These are phyloP conservation scores for Megaustenia siamemsis DNA, from an alignment of 2,888 invertebrate species.

Conservation along the genomic window DNA sequence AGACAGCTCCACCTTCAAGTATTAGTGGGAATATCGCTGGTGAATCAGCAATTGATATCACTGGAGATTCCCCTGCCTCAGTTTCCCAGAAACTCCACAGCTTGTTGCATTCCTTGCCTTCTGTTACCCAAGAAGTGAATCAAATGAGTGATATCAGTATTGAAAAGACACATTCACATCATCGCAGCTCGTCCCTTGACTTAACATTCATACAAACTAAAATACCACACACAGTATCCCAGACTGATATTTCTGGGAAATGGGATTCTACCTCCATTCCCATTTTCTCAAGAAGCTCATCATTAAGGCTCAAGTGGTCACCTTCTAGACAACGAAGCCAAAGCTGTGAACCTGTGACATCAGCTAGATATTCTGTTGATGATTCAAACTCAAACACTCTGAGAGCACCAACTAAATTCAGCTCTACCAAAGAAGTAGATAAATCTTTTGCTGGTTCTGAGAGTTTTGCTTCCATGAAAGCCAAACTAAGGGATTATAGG, in stretches of 20 bases:
- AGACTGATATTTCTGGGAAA: neutral
- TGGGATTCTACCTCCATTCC: slow-evolving; percentile 24
- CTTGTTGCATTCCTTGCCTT: slow-evolving; percentile 69
- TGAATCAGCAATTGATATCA: slow-evolving; percentile 32
- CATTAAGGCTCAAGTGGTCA: slow-evolving; percentile 41
- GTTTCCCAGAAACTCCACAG: slow-evolving; percentile 72
- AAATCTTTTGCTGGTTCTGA: slow-evolving; percentile 53
- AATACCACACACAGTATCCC: neutral
- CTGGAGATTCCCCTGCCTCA: slow-evolving; percentile 70
- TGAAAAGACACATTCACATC: slow-evolving; percentile 46
- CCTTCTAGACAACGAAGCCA: slow-evolving; percentile 21
- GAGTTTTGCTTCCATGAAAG: slow-evolving; percentile 70
- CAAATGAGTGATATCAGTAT: slow-evolving; percentile 18
- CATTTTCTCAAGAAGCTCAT: slow-evolving; percentile 39
- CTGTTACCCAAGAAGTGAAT: slow-evolving; percentile 56
- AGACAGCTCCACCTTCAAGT: neutral
- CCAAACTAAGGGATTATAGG: slow-evolving; percentile 72
- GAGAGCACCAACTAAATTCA: slow-evolving; percentile 9
- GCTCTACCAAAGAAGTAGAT: slow-evolving; percentile 22
- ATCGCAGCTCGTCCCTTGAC: slow-evolving; percentile 59
- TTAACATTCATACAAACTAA: neutral
- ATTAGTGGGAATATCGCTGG: neutral
- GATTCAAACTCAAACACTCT: slow-evolving; percentile 24
- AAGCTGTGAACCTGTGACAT: slow-evolving; percentile 36
- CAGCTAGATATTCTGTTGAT: neutral